phyloP scores from a whole-genome alignment of 2,113 vertebrate genomes.

The Sardina pilchardus region DNA sequence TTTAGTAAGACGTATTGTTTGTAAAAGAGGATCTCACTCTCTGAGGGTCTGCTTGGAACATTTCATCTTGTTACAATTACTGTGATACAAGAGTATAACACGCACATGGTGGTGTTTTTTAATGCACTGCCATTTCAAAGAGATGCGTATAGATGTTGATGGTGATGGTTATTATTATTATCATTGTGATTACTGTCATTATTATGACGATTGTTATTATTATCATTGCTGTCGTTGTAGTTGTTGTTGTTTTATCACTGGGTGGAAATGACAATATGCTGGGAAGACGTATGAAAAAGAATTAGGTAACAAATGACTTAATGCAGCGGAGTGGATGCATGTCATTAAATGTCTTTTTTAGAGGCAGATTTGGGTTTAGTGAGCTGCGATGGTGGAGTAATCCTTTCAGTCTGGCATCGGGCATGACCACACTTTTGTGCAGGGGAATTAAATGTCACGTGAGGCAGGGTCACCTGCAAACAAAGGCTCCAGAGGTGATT shows the following conservation, averaged over 20 bases:
- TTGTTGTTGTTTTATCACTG: background rate
- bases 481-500: slow-evolving; percentile 69
- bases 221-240: background rate
- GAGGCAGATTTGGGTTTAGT: background rate
- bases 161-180: background rate
- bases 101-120: background rate
- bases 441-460: slow-evolving; percentile 72
- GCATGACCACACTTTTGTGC: slow-evolving; percentile 65
- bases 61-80: slow-evolving; percentile 9
- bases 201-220: background rate
- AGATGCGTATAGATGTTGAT: background rate
- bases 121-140: background rate
- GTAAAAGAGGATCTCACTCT: slow-evolving; percentile 31
- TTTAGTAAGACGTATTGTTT: slow-evolving; percentile 28
- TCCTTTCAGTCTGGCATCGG: slow-evolving; percentile 64
- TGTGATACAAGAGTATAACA: background rate
- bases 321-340: background rate
- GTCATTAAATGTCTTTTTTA: slow-evolving; percentile 22
- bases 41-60: slow-evolving; percentile 33
- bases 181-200: background rate
- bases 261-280: background rate
- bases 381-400: slow-evolving; percentile 59
- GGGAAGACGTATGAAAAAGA: background rate
- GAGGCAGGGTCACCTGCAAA: slow-evolving; percentile 71
- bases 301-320: background rate